Evolutionary conservation across 2,888 invertebrate species (phyloP).

Genomic region (Drosophila antonietae): DNA sequence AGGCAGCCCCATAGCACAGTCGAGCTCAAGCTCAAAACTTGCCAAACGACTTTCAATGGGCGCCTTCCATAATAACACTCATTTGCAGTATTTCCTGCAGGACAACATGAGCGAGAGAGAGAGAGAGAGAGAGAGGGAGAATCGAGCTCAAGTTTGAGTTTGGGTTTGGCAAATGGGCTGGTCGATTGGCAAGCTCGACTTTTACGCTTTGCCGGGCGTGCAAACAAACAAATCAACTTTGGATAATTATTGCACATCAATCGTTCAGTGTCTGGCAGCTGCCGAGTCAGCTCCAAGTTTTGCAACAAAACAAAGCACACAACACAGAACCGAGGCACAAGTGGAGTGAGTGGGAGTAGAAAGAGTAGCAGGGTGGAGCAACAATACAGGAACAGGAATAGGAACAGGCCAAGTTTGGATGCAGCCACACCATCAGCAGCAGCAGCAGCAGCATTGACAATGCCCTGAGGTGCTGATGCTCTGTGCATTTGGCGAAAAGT

Average conservation of each 20-base stretch:
- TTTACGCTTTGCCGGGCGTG: conserved; percentile 73
- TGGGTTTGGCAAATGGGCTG: conserved; percentile 26
- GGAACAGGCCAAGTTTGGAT: conserved; percentile 46
- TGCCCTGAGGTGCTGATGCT: conserved; percentile 60
- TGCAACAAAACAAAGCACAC: conserved; percentile 58
- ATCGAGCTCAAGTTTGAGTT: not conserved
- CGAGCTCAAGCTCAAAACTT: conserved; percentile 51
- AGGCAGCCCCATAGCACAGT: conserved; percentile 45
- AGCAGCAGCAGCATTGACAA: conserved; percentile 20
- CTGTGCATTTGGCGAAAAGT: conserved; percentile 70
- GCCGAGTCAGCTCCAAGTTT: conserved; percentile 58
- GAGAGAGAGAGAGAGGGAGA: not conserved
- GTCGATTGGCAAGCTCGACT: conserved; percentile 76
- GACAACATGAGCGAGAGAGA: not conserved
- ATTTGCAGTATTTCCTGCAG: conserved; percentile 65
- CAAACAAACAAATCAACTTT: conserved; percentile 83
- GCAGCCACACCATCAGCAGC: conserved; percentile 20
- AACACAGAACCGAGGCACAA: conserved; percentile 13
- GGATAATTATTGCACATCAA: conserved; percentile 83
- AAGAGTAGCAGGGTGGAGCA: too few relatives aligned
- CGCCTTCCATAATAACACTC: conserved; percentile 67
- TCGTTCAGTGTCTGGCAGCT: conserved; percentile 66
- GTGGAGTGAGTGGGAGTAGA: too few relatives aligned
- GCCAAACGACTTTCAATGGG: conserved; percentile 60
- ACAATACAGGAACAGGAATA: conserved; percentile 5